A percentile compares a stretch with the other conserved stretches of the same genome.
Evolutionary conservation across 2,888 invertebrate genomes (phyloP).

Genomic region (Ectropis crepuscularia): DNA sequence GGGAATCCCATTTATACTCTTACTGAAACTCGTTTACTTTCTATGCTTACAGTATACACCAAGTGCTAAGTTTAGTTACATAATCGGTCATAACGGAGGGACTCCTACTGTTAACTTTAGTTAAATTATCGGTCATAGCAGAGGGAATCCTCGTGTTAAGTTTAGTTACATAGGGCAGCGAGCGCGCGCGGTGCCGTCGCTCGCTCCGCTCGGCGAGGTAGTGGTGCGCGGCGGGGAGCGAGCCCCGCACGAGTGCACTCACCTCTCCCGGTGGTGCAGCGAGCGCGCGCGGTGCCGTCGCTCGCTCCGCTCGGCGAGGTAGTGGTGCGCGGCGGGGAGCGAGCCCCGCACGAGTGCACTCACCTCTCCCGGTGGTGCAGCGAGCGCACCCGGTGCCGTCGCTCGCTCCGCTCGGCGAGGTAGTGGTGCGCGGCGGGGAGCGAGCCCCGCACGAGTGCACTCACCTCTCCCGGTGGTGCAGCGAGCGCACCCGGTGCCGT

Average conservation of each 20-base stretch:
- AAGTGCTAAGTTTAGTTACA: no score
- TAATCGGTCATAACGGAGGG: no score
- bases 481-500: slow-evolving; percentile 56
- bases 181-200: slow-evolving; percentile 63
- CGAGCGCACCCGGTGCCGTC: slow-evolving; percentile 56
- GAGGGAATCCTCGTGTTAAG: not conserved
- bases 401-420: slow-evolving; percentile 85
- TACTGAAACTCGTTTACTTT: no score
- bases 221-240: slow-evolving; percentile 85
- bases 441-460: slow-evolving; percentile 89
- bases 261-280: slow-evolving; percentile 42
- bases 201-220: slow-evolving; percentile 86
- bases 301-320: slow-evolving; percentile 85
- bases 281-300: slow-evolving; percentile 62
- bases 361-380: slow-evolving; percentile 43
- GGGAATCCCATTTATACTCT: no score
- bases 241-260: slow-evolving; percentile 90
- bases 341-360: slow-evolving; percentile 89
- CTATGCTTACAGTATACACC: no score
- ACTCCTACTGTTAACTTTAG: no score
- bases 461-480: slow-evolving; percentile 44
- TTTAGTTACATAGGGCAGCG: slow-evolving; percentile 23
- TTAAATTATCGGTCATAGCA: not conserved
- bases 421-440: slow-evolving; percentile 86
- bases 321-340: slow-evolving; percentile 86